phyloP scores from a whole-genome alignment of 2,888 invertebrate genomes.

The Spilosoma lubricipeda region DNA sequence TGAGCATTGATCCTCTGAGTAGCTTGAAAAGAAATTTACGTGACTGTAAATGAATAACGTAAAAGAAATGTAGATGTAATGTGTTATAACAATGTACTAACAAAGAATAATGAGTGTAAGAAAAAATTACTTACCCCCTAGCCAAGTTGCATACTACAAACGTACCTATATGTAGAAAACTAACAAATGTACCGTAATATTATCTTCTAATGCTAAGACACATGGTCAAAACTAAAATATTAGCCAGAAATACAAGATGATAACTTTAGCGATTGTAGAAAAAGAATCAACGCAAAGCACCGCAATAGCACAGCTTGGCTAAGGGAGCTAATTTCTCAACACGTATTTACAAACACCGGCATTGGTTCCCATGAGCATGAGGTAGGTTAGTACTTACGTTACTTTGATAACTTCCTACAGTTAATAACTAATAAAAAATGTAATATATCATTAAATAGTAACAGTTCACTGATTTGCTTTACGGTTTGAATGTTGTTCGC shows the following conservation, averaged over 20 bases:
- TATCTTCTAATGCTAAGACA: too few relatives aligned
- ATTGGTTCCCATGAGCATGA: background rate
- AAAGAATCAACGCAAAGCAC: too few relatives aligned
- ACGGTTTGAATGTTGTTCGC: slow-evolving; percentile 24
- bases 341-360: background rate
- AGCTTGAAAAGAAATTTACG: background rate
- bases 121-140: too few relatives aligned
- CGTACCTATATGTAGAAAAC: too few relatives aligned
- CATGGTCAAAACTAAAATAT: too few relatives aligned
- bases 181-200: too few relatives aligned
- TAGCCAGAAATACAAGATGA: too few relatives aligned
- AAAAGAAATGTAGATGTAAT: background rate
- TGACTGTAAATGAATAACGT: background rate
- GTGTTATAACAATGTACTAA: background rate
- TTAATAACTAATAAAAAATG: background rate
- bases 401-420: background rate
- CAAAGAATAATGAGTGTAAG: too few relatives aligned
- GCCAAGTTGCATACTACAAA: too few relatives aligned
- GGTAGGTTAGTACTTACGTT: background rate
- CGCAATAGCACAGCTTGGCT: too few relatives aligned
- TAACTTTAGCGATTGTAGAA: too few relatives aligned
- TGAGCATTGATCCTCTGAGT: background rate
- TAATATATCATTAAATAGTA: slow-evolving; percentile 20
- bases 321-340: background rate
- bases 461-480: slow-evolving; percentile 25